Evolutionary conservation across 2,797 vertebrate genomes (phyloP).

Genomic region (Sebastes paucispinis): DNA sequence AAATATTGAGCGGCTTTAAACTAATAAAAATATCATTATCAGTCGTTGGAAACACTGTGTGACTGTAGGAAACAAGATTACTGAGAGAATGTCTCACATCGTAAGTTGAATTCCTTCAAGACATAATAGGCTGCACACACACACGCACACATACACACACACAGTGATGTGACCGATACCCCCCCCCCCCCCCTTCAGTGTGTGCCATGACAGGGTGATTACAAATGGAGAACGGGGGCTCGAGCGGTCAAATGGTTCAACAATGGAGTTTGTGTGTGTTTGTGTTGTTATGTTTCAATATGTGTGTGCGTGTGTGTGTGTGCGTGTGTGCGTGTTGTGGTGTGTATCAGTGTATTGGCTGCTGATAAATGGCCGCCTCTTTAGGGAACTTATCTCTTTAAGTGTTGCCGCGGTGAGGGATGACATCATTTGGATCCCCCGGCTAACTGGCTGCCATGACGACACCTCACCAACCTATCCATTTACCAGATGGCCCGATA

Average conservation of each 20-base stretch:
- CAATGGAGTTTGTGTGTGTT: conserved; percentile 83
- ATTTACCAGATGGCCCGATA: conserved; percentile 99
- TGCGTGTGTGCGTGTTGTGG: conserved; percentile 24
- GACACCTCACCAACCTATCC: conserved; percentile 93
- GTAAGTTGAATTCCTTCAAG: conserved; percentile 22
- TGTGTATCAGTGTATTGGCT: conserved; percentile 74
- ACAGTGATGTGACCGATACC: conserved; percentile 18
- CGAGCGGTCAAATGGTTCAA: conserved; percentile 86
- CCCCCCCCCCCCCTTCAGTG: background rate
- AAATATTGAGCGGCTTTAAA: background rate
- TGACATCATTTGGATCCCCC: conserved; percentile 98
- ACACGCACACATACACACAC: background rate
- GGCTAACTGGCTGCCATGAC: conserved; percentile 95
- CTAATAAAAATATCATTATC: background rate
- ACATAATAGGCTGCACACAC: conserved; percentile 8
- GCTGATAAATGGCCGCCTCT: conserved; percentile 99
- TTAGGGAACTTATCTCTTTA: conserved; percentile 99
- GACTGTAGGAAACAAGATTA: background rate
- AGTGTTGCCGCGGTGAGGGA: conserved; percentile 96
- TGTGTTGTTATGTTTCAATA: conserved; percentile 44
- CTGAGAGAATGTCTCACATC: background rate
- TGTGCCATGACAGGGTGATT: conserved; percentile 55
- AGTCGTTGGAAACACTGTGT: background rate
- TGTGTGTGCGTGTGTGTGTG: conserved; percentile 1
- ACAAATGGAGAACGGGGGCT: conserved; percentile 54